Evolutionary conservation across 2,113 vertebrate genomes (phyloP), one percentile per base, ranked within the genome.

Genomic region (Heterocephalus glaber): DNA sequence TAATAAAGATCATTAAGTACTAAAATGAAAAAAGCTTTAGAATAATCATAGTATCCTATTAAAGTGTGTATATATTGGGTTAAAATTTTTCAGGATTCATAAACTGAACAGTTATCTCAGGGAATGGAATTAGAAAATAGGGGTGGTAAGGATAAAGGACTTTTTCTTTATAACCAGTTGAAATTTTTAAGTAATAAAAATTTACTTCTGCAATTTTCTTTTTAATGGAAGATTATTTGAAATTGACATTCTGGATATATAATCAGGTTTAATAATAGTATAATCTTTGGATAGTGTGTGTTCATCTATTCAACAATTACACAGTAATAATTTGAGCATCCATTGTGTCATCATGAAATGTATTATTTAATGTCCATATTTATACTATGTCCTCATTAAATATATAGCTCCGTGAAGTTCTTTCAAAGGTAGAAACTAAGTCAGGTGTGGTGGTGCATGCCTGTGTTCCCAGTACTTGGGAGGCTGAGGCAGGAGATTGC

Each of bases 221-320:
- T 92, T 95, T 80, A 76, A 96, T 84, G 47, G 20, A 92, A 58
- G 8, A 82, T n/a, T 60, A 24, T 86, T 83, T 81, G 60, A 92
- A 88, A 89, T 86, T 52, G 38, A 38, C 11, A 79, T 47, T 92
- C 52, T 92, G 22, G 11, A 65, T 41, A 77, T 11, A 91, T 20
- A 81, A 92, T 91, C 19, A 33, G 52, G 58, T 76, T 84, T 90
- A 76, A 84, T 85, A 81, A 83, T 38, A 68, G 13, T 66, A 26
- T 77, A 56, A 24, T 84, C 47, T 76, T 81, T 54, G 52, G 52
- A 83, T 63, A 70, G 47, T 61, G 17, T 74, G 38, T 70, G 9
- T 86, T 90, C 47, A 49, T 30, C 84, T 17, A 26, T 86, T 68
- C 17, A 74, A 49, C 49, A 90, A 58, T 52, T 95, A 30, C 4